Evolutionary conservation across 2,113 vertebrate species (phyloP).

Genomic region (Tetrao urogallus): DNA sequence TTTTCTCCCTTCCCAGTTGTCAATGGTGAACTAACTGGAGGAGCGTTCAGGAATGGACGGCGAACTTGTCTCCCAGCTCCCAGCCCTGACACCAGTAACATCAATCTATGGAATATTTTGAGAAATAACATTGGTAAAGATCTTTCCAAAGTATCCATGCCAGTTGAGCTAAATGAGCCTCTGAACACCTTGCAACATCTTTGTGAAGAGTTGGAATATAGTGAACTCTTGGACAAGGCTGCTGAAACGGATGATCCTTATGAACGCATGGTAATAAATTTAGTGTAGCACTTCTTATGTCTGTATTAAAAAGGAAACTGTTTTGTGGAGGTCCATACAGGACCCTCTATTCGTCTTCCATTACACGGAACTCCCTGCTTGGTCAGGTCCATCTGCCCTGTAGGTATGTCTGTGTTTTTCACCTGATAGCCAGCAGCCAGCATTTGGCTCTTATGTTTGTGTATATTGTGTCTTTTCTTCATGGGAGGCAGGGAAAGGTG

Average conservation of each 20-base stretch:
- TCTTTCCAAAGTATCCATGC: conserved; percentile 98
- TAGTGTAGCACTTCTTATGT: background rate
- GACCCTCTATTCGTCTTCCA: background rate
- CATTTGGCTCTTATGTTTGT: background rate
- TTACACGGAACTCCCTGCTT: background rate
- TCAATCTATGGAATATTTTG: conserved; percentile 99
- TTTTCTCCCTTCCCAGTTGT: conserved; percentile 81
- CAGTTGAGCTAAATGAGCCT: conserved; percentile 97
- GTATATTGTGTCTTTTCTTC: background rate
- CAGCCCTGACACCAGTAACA: conserved; percentile 95
- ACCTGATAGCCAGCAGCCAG: background rate
- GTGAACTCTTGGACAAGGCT: conserved; percentile 96
- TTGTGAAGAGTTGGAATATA: conserved; percentile 98
- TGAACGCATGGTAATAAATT: conserved; percentile 92
- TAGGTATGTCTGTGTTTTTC: background rate
- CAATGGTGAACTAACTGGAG: conserved; percentile 93
- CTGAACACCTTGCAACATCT: conserved; percentile 98
- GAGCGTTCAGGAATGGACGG: conserved; percentile 93
- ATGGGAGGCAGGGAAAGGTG: background rate
- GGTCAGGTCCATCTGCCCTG: background rate
- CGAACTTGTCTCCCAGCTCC: conserved; percentile 92
- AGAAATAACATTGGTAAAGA: conserved; percentile 99
- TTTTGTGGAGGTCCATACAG: background rate
- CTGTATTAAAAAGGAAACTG: background rate
- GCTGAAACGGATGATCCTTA: conserved; percentile 92